Evolutionary conservation across 2,113 vertebrate genomes (phyloP).

Genomic region (Circaetus cinerascens): DNA sequence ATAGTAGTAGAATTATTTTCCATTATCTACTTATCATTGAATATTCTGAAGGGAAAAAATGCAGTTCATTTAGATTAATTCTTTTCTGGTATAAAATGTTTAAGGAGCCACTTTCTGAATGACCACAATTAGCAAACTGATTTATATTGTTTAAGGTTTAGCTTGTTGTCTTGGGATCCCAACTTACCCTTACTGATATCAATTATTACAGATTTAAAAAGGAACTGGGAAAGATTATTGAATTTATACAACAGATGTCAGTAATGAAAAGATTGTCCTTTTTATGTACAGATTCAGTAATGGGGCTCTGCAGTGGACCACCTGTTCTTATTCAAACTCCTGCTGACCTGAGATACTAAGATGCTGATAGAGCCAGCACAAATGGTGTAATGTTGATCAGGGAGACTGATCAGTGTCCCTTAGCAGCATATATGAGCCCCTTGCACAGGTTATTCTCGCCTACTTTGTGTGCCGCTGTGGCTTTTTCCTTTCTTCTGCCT

Average conservation of each 20-base stretch:
- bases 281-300: background rate
- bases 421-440: background rate
- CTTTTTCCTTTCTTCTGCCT: background rate
- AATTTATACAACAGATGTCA: background rate
- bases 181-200: background rate
- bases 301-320: background rate
- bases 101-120: background rate
- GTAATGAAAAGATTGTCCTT: background rate
- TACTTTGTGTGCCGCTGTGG: background rate
- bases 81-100: background rate
- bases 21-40: background rate
- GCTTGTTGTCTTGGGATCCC: background rate
- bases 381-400: background rate
- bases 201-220: background rate
- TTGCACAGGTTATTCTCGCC: background rate
- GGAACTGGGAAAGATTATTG: background rate
- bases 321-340: background rate
- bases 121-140: background rate
- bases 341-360: background rate
- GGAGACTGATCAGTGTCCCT: background rate
- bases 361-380: background rate
- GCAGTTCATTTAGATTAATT: background rate
- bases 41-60: background rate
- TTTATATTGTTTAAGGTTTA: background rate
- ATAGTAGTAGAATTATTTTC: background rate